These are phyloP conservation scores for Sceliomorpha sp. DNA, from an alignment of 2,888 invertebrate species.

Conservation along the genomic window DNA sequence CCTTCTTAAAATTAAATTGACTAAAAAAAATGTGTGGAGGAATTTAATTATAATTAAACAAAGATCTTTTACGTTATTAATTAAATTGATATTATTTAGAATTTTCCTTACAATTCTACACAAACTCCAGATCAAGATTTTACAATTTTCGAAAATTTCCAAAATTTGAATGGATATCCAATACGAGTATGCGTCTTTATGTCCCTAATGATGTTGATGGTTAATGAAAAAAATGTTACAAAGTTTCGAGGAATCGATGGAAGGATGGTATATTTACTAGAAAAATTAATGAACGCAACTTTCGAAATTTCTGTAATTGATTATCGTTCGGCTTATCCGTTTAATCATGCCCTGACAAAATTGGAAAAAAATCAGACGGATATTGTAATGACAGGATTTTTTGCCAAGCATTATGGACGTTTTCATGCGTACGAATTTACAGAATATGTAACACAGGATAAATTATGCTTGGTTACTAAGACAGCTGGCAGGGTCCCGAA, in stretches of 20 bases:
- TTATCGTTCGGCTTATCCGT: constrained; percentile 54
- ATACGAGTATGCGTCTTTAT: constrained; percentile 14
- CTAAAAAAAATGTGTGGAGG: too few relatives aligned
- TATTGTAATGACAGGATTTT: constrained; percentile 60
- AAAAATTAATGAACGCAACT: constrained; percentile 47
- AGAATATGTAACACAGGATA: constrained; percentile 56
- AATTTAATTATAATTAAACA: too few relatives aligned
- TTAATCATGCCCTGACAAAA: constrained; percentile 43
- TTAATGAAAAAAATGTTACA: constrained; percentile 71
- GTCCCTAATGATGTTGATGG: constrained; percentile 75
- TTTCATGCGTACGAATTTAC: constrained; percentile 57
- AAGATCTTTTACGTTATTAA: too few relatives aligned
- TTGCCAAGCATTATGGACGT: constrained; percentile 54
- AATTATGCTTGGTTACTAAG: constrained; percentile 62
- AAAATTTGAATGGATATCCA: constrained; percentile 17
- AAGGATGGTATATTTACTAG: constrained; percentile 45
- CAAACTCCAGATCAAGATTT: too few relatives aligned
- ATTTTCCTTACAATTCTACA: too few relatives aligned
- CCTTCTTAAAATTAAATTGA: too few relatives aligned
- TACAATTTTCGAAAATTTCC: constrained; percentile 28
- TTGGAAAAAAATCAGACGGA: constrained; percentile 52
- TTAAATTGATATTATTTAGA: too few relatives aligned
- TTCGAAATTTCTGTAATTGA: constrained; percentile 51
- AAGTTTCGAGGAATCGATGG: constrained; percentile 55
- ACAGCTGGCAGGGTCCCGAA: constrained; percentile 58